Conservation (phyloP, 2,888 invertebrate species). For the Orchesella flavescens region DNA sequence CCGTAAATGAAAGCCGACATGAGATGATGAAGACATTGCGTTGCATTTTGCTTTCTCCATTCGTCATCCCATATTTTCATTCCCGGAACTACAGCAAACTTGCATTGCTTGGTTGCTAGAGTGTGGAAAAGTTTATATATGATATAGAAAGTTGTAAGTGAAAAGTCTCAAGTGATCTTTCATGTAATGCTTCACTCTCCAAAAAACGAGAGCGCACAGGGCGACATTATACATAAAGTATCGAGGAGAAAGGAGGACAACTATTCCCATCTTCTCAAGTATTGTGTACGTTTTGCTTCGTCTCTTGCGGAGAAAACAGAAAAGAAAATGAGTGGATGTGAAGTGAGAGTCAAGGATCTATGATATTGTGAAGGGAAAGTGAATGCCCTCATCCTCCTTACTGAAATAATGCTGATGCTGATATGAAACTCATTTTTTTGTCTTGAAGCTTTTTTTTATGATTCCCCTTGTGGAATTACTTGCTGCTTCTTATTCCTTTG, state of each 20-base stretch:
- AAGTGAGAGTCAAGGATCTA: slow-evolving; percentile 39
- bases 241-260: background rate
- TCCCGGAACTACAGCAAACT: background rate
- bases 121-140: background rate
- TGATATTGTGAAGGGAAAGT: background rate
- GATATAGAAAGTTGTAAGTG: background rate
- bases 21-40: background rate
- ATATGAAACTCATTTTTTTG: slow-evolving; percentile 25
- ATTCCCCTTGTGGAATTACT: slow-evolving; percentile 38
- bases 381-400: slow-evolving; percentile 4
- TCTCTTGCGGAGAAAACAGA: background rate
- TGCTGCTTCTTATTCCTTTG: slow-evolving; percentile 1
- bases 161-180: slow-evolving; percentile 20
- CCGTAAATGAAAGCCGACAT: no score
- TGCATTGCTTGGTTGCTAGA: no score
- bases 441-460: slow-evolving; percentile 20
- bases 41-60: no score
- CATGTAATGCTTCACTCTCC: slow-evolving; percentile 3
- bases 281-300: background rate
- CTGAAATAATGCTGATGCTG: background rate
- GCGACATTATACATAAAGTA: background rate
- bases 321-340: slow-evolving; percentile 17
- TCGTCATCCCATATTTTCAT: background rate
- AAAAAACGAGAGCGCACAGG: background rate
- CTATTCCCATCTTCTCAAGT: background rate